Evolutionary conservation across 2,113 vertebrate species (phyloP).

Genomic region (Carassius gibelio): DNA sequence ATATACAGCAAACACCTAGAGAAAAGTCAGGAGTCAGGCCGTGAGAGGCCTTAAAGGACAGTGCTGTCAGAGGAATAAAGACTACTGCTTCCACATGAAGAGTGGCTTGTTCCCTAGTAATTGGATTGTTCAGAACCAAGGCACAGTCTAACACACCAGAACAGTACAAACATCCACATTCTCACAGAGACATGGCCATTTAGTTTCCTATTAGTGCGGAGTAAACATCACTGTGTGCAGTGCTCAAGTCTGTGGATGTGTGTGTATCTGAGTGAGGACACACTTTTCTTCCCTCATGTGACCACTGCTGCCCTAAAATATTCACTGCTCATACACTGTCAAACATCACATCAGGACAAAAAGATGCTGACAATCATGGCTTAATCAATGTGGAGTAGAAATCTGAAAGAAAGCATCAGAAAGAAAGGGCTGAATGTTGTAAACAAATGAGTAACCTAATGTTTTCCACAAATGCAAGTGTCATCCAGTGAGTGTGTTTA

Average conservation of each 20-base stretch:
- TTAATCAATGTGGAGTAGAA: not conserved
- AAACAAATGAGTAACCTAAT: not conserved
- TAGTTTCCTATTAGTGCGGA: constrained; percentile 26
- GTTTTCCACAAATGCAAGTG: not conserved
- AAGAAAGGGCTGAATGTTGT: not conserved
- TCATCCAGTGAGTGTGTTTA: not conserved
- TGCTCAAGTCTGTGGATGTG: not conserved
- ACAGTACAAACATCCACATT: constrained; percentile 26
- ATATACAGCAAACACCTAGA: not conserved
- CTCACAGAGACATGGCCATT: constrained; percentile 12
- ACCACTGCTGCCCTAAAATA: not conserved
- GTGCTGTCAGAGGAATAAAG: constrained; percentile 14
- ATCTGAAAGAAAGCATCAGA: not conserved
- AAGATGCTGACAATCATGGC: not conserved
- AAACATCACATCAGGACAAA: not conserved
- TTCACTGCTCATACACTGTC: not conserved
- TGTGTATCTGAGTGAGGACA: not conserved
- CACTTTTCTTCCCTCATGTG: not conserved
- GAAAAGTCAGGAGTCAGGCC: not conserved
- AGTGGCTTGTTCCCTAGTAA: constrained; percentile 3
- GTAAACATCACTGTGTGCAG: constrained; percentile 20
- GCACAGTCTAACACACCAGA: constrained; percentile 4
- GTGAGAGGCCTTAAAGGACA: constrained; percentile 12
- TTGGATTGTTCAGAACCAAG: constrained; percentile 30
- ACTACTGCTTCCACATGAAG: not conserved